These are phyloP conservation scores for Nyctibius bracteatus DNA, from an alignment of 2,113 vertebrate species.

Conservation along the genomic window DNA sequence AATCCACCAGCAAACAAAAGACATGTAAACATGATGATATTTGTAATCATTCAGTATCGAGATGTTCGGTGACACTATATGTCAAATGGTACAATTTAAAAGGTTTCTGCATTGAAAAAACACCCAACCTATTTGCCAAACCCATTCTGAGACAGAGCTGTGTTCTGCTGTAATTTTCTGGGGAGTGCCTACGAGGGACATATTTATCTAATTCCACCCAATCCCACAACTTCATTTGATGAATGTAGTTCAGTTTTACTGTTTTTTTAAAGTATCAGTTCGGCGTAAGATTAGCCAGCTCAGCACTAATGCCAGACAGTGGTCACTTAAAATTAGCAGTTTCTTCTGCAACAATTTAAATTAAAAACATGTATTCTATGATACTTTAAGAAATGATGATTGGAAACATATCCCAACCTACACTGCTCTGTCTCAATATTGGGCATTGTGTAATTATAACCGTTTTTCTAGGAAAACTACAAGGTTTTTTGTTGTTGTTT, in stretches of 20 bases:
- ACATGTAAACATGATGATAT: neutral
- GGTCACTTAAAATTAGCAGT: slow-evolving; percentile 71
- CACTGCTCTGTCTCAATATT: neutral
- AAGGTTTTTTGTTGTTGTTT: slow-evolving; percentile 38
- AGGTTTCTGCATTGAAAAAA: slow-evolving; percentile 37
- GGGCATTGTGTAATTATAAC: slow-evolving; percentile 12
- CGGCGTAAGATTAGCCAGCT: slow-evolving; percentile 61
- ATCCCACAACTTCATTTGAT: slow-evolving; percentile 62
- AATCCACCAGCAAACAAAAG: neutral
- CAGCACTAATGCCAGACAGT: slow-evolving; percentile 71
- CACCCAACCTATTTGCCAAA: slow-evolving; percentile 55
- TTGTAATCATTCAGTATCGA: neutral
- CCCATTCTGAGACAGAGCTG: slow-evolving; percentile 44
- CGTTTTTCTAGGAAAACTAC: slow-evolving; percentile 51
- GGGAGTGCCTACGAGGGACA: slow-evolving; percentile 51
- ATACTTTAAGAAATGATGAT: slow-evolving; percentile 38
- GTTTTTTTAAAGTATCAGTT: slow-evolving; percentile 56
- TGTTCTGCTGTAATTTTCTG: slow-evolving; percentile 69
- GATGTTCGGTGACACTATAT: neutral
- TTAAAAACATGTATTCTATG: slow-evolving; percentile 29
- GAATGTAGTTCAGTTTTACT: slow-evolving; percentile 68
- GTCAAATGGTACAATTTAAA: neutral
- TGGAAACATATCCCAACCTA: slow-evolving; percentile 21
- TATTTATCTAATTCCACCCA: slow-evolving; percentile 68
- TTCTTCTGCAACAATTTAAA: slow-evolving; percentile 58